Conservation (phyloP, 2,113 vertebrate genomes). For the Upupa epops region DNA sequence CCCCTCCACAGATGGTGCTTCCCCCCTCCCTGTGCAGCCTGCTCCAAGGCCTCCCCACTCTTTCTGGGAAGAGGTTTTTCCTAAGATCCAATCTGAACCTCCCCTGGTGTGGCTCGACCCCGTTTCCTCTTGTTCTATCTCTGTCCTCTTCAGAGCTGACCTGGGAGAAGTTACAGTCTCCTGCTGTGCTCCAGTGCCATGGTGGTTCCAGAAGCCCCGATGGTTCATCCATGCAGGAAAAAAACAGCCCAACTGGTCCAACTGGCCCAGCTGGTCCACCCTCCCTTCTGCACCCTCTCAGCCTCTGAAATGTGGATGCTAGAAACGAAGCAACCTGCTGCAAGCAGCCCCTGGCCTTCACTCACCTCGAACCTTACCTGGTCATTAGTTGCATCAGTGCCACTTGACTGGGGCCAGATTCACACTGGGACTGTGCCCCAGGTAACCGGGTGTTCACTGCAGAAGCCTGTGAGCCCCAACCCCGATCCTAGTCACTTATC, state of each 20-base stretch:
- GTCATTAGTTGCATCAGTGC: not conserved
- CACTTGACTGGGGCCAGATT: not conserved
- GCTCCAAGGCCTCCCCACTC: too few species aligned
- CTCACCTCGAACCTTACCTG: not conserved
- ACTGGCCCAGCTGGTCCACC: not conserved
- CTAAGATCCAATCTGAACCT: too few species aligned
- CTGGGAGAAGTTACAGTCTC: not conserved
- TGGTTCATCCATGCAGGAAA: not conserved
- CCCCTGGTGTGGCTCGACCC: too few species aligned
- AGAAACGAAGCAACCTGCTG: not conserved
- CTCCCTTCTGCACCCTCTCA: not conserved
- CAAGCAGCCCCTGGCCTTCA: not conserved
- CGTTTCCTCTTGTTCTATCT: too few species aligned
- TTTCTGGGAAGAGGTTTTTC: too few species aligned
- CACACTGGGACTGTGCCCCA: too few species aligned
- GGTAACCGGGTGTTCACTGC: not conserved
- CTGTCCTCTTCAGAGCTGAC: not conserved
- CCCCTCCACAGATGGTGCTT: too few species aligned
- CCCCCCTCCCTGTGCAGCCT: too few species aligned
- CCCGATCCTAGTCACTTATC: not conserved
- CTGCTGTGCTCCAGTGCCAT: fast-evolving
- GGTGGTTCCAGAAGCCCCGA: not conserved
- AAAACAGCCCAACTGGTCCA: not conserved
- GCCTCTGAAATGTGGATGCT: not conserved
- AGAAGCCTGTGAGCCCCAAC: not conserved